phyloP scores from a whole-genome alignment of 2,888 invertebrate species.

The Neria commutata region DNA sequence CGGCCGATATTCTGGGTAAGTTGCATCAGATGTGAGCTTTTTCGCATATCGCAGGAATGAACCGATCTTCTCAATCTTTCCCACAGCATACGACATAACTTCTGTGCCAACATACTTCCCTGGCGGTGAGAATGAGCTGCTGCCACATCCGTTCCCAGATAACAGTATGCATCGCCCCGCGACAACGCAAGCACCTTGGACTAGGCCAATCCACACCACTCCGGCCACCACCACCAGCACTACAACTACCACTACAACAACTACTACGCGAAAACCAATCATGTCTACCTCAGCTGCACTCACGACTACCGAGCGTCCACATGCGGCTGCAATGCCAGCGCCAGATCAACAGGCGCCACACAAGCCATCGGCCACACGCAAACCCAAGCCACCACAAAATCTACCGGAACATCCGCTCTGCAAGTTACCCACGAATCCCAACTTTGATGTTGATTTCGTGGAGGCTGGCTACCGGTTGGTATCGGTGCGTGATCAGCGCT shows the following conservation, averaged over 20 bases:
- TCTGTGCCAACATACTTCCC: constrained; percentile 51
- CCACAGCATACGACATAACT: constrained; percentile 51
- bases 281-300: constrained; percentile 38
- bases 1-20: constrained; percentile 55
- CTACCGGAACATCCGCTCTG: constrained; percentile 55
- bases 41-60: background rate
- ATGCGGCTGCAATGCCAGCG: constrained; percentile 9
- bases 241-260: constrained; percentile 35
- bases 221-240: constrained; percentile 46
- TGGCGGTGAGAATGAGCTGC: constrained; percentile 41
- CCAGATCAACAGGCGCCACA: constrained; percentile 19
- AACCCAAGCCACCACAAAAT: constrained; percentile 37
- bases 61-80: background rate
- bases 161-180: constrained; percentile 5
- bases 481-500: constrained; percentile 68
- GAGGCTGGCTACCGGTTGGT: constrained; percentile 58
- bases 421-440: constrained; percentile 55
- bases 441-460: constrained; percentile 53
- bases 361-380: constrained; percentile 41
- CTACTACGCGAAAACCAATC: constrained; percentile 46
- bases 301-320: constrained; percentile 18
- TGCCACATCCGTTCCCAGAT: constrained; percentile 25
- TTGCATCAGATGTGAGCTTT: constrained; percentile 2
- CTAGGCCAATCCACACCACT: constrained; percentile 36
- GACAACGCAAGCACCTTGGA: constrained; percentile 51